Evolutionary conservation across 1,140 invertebrate species (phyloP).

Genomic region (Leptopilina boulardi): DNA sequence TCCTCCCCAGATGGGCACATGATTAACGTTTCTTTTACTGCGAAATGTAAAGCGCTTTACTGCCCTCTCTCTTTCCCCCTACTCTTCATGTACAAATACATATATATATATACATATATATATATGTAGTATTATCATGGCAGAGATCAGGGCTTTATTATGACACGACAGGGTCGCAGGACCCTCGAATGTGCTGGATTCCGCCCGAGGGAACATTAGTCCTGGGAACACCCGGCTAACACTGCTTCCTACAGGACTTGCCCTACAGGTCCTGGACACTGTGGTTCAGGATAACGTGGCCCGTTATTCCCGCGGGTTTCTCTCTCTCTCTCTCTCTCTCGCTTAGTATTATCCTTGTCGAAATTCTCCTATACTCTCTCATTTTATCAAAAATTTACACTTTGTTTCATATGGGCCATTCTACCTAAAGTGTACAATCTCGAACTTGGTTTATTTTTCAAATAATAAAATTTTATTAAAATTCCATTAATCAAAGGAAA

Average conservation of each 20-base stretch:
- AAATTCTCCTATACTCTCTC: slow-evolving; percentile 1
- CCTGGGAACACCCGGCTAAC: slow-evolving; percentile 52
- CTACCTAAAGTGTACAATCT: too few relatives aligned
- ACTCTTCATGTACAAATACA: too few relatives aligned
- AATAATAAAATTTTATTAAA: too few relatives aligned
- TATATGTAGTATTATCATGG: slow-evolving; percentile 55
- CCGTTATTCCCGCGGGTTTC: background rate
- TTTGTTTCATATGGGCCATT: background rate
- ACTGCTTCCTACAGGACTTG: slow-evolving; percentile 24
- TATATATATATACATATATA: too few relatives aligned
- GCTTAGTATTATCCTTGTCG: background rate
- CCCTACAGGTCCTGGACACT: slow-evolving; percentile 27
- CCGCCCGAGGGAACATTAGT: slow-evolving; percentile 58
- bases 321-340: too few relatives aligned
- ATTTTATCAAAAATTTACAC: background rate
- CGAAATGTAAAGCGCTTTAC: slow-evolving; percentile 60
- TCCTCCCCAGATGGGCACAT: slow-evolving; percentile 52
- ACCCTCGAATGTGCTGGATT: slow-evolving; percentile 55
- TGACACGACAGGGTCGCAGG: slow-evolving; percentile 52
- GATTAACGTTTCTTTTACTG: slow-evolving; percentile 62
- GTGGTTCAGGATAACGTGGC: slow-evolving; percentile 17
- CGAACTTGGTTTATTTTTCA: too few relatives aligned
- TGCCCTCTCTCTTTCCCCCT: slow-evolving; percentile 53
- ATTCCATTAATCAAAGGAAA: too few relatives aligned
- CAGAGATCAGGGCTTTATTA: slow-evolving; percentile 60